These are phyloP conservation scores for Apamea crenata DNA, from an alignment of 2,888 invertebrate genomes.

Conservation along the genomic window DNA sequence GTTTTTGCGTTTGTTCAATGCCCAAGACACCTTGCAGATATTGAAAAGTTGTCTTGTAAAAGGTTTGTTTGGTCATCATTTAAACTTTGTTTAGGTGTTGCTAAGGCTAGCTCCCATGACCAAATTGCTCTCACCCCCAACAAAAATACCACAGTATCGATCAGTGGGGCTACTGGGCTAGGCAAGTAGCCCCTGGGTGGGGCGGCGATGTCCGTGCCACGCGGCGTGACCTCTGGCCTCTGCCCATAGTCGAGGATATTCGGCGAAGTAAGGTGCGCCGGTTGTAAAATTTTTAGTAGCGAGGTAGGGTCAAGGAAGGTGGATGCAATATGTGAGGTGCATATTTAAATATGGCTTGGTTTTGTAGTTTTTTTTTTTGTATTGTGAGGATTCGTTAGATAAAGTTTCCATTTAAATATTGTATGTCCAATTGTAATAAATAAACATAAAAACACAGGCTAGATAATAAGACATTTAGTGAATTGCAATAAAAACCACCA, in stretches of 20 bases:
- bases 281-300: constrained; percentile 20
- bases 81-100: constrained; percentile 30
- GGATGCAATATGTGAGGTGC: constrained; percentile 46
- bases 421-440: neutral
- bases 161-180: constrained; percentile 67
- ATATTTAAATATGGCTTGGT: constrained; percentile 19
- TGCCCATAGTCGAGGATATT: constrained; percentile 77
- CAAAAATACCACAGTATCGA: constrained; percentile 66
- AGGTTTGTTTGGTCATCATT: neutral
- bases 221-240: constrained; percentile 87
- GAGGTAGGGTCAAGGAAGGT: constrained; percentile 40
- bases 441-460: neutral
- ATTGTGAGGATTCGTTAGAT: neutral
- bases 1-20: neutral
- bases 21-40: neutral
- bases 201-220: constrained; percentile 88
- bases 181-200: constrained; percentile 80
- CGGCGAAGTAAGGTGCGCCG: constrained; percentile 53
- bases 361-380: neutral
- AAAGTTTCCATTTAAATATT: neutral
- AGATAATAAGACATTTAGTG: neutral
- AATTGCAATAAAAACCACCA: neutral
- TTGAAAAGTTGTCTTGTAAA: neutral
- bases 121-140: constrained; percentile 63
- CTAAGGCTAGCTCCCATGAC: constrained; percentile 42